Conservation (phyloP, 2,113 vertebrate species). For the Felis chaus region DNA sequence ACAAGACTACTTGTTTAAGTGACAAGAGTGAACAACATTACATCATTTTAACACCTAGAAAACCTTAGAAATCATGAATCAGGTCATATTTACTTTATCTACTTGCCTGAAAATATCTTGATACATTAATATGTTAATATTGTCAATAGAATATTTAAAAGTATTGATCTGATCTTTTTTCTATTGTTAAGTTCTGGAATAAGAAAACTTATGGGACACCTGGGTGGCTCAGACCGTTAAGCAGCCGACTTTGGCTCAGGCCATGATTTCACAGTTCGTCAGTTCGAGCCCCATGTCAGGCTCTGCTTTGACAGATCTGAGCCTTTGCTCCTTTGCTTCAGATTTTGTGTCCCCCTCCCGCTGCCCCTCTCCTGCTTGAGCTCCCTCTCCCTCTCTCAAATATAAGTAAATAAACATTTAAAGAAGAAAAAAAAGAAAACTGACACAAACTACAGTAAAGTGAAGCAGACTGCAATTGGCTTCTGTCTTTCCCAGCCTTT, state of each 20-base stretch:
- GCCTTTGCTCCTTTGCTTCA: too few relatives aligned
- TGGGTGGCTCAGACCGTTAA: too few relatives aligned
- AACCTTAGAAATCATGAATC: neutral
- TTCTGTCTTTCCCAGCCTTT: neutral
- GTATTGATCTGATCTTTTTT: neutral
- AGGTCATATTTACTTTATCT: neutral
- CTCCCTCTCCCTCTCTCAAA: too few relatives aligned
- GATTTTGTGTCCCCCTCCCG: too few relatives aligned
- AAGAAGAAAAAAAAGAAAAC: neutral
- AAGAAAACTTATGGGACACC: neutral
- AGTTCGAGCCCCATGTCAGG: too few relatives aligned
- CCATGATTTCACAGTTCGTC: too few relatives aligned
- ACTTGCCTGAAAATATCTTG: neutral
- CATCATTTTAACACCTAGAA: neutral
- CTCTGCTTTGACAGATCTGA: too few relatives aligned
- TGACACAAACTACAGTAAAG: neutral
- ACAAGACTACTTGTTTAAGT: neutral
- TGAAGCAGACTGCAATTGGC: neutral
- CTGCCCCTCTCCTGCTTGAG: too few relatives aligned
- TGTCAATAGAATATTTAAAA: slow-evolving; percentile 35
- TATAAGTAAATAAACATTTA: too few relatives aligned
- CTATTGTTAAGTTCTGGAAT: neutral
- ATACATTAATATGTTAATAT: neutral
- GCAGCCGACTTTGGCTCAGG: too few relatives aligned
- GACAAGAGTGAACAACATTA: neutral